Evolutionary conservation across 2,113 vertebrate species (phyloP), one percentile per base, ranked within the genome.

Genomic region (Paradoxurus hermaphroditus): DNA sequence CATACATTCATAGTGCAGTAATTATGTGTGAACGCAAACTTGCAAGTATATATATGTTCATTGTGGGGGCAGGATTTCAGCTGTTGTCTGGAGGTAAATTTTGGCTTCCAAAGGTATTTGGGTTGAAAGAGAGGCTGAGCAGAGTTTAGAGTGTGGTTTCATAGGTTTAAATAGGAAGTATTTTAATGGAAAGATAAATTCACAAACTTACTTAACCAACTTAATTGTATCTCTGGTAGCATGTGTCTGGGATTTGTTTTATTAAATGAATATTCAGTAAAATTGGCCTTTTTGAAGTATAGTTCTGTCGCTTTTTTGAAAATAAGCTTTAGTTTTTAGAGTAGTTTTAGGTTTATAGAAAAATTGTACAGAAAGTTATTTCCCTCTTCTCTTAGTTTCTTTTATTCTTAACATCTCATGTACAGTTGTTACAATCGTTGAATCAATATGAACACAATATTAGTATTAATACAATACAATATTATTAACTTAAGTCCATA

Each of bases 121-220:
- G 25, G 72, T 70, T 62, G 78, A 92, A 95, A 86, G 41, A 41
- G 31, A 92, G 8, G 75, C 19, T 90, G 46, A 68, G 12, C 75
- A 91, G 84, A 62, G 3, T 79, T 87, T 90, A 91, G 79, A 49
- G 21, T 7, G 7, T 95, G 34, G 10, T 73, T 83, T 87, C 31
- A 51, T n/a, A 84, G 44, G 25, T 72, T 94, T 75, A 81, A 51
- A 5, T 92, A 56, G 65, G 16, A 75, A 90, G 36, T 96, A 86
- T 79, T 79, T 96, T 72, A 73, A 88, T 91, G 39, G 41, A 93
- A 90, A 82, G 34, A 11, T 68, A 94, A 78, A 29, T 85, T 82
- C 75, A 51, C 3, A 90, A 63, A 86, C 34, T 88, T 88, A 78
- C 19, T 82, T 79, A 81, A 31, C 49, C 87, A 77, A 91, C 34